Evolutionary conservation across 2,888 invertebrate genomes (phyloP).

Genomic region (Hydroisotoma schaefferi): DNA sequence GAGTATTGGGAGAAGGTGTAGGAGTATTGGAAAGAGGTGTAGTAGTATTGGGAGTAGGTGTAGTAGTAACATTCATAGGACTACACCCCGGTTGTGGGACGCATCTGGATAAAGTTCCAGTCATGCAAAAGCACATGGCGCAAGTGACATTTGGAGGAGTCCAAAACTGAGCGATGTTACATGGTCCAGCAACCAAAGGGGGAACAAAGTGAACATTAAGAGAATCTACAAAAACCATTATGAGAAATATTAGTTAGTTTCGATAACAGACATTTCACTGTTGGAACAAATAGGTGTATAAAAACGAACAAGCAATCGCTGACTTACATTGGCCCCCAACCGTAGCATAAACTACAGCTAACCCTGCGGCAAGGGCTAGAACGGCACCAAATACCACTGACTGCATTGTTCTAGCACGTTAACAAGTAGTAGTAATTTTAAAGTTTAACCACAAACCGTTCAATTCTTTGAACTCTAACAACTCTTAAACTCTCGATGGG

Average conservation of each 20-base stretch:
- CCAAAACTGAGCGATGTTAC: slow-evolving; percentile 36
- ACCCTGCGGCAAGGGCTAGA: not conserved
- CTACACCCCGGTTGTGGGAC: slow-evolving; percentile 38
- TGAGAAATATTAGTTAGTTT: too few relatives aligned
- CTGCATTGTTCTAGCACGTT: too few relatives aligned
- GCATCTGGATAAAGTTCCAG: slow-evolving; percentile 34
- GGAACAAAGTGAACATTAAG: slow-evolving; percentile 41
- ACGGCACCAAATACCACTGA: too few relatives aligned
- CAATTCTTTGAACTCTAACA: too few relatives aligned
- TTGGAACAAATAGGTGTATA: too few relatives aligned
- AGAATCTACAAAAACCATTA: slow-evolving; percentile 24
- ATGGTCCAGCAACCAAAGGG: slow-evolving; percentile 28
- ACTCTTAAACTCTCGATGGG: too few relatives aligned
- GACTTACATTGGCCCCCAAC: slow-evolving; percentile 35
- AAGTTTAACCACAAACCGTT: too few relatives aligned
- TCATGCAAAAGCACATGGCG: slow-evolving; percentile 40
- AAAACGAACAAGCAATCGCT: too few relatives aligned
- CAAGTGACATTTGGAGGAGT: slow-evolving; percentile 33
- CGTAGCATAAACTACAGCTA: slow-evolving; percentile 21
- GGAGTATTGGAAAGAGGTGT: slow-evolving; percentile 1
- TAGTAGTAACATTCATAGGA: slow-evolving; percentile 12
- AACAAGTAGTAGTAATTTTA: too few relatives aligned
- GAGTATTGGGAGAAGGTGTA: not conserved
- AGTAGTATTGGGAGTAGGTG: slow-evolving; percentile 5
- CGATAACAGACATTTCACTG: too few relatives aligned